Conservation (phyloP, 2,888 invertebrate genomes). For the Euzetes globulus region DNA sequence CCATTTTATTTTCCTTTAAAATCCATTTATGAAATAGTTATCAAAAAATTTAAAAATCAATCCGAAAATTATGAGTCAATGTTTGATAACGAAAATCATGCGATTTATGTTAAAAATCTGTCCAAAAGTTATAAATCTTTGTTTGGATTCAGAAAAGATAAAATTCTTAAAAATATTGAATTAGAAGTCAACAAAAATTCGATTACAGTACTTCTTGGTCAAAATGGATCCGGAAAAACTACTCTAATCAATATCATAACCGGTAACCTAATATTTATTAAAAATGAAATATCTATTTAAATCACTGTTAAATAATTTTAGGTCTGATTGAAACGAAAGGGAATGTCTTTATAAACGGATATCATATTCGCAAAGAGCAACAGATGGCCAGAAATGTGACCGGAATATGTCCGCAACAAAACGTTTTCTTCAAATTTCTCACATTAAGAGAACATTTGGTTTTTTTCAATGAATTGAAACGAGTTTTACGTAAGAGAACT, state of each 20-base stretch:
- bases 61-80: not conserved
- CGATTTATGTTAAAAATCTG: not conserved
- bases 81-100: not conserved
- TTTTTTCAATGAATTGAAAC: not conserved
- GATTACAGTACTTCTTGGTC: conserved; percentile 1
- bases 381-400: not conserved
- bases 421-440: conserved; percentile 3
- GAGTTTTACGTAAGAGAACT: not conserved
- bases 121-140: not conserved
- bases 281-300: not conserved
- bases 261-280: not conserved
- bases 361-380: not conserved
- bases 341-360: not conserved
- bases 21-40: not conserved
- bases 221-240: conserved; percentile 15
- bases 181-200: not conserved
- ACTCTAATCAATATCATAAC: conserved; percentile 2
- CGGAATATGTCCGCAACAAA: conserved; percentile 26
- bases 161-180: not conserved
- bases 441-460: conserved; percentile 16
- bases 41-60: not conserved
- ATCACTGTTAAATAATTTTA: not conserved
- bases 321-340: not conserved
- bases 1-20: conserved; percentile 7
- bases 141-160: conserved; percentile 1